Evolutionary conservation across 1,140 invertebrate species (phyloP).

Genomic region (Saccostrea cuccullata): DNA sequence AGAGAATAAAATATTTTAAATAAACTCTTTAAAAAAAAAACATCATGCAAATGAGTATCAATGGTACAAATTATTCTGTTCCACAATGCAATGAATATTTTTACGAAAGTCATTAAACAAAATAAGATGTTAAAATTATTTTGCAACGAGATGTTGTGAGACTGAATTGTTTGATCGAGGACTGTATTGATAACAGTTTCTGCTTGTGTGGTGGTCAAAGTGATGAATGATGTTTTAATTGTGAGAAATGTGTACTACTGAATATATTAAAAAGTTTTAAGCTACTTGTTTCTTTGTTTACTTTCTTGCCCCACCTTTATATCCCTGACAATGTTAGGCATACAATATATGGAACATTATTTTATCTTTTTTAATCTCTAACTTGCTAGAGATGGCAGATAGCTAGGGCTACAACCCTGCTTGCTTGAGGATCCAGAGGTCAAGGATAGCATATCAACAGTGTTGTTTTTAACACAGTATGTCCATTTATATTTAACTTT

Average conservation of each 20-base stretch:
- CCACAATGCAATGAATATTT: no score
- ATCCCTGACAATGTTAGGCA: no score
- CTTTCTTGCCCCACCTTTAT: no score
- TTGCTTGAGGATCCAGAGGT: no score
- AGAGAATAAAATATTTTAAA: background rate
- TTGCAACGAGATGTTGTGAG: background rate
- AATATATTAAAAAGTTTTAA: constrained; percentile 23
- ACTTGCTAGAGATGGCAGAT: no score
- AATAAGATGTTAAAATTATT: background rate
- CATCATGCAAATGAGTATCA: background rate
- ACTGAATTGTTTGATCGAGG: background rate
- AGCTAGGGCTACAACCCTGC: no score
- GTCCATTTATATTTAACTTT: no score
- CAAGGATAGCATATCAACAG: no score
- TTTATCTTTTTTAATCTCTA: no score
- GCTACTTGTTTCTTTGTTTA: background rate
- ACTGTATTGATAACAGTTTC: background rate
- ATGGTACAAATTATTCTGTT: background rate
- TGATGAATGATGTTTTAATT: constrained; percentile 13
- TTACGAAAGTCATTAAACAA: background rate
- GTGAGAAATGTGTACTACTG: background rate
- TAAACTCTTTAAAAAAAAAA: background rate
- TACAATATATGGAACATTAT: no score
- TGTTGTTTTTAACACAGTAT: no score
- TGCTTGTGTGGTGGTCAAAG: background rate